Evolutionary conservation across 2,888 invertebrate genomes (phyloP), one percentile per base, ranked within the genome.

Genomic region (Itoplectis maculator): DNA sequence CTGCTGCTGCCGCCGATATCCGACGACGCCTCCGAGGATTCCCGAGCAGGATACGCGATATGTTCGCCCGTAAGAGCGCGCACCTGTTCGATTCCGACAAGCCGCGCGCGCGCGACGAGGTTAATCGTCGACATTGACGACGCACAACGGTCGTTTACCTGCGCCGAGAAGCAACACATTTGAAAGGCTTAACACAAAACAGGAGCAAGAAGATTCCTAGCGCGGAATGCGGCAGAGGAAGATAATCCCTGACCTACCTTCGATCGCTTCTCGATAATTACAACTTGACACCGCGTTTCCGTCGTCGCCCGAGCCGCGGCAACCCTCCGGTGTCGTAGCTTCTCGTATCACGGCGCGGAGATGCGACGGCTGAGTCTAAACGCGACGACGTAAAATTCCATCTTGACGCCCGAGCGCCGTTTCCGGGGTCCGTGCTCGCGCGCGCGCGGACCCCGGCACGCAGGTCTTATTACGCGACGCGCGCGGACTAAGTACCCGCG

Each of bases 131-230:
- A 75, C 56, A 69, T n/a, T 15, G 51, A 23, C n/a, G n/a, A n/a
- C n/a, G n/a, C 65, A 68, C 49, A 54, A 78, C 51, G 80, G 82
- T 82, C 79, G 78, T 80, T 78, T 61, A 85, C 77, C 84, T 80
- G 42, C 49, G 40, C 56, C 0, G 23, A 18, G 20, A 15, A 47
- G 45, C 20, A 23, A 66, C 45, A 29, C 29, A 29, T 29, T 51
- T 8, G 51, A 11, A 8, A 54, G 6, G 5, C 2, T 8, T 6
- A 42, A 42, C 1, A 51, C 13, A 51, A 11, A 51, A 35, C 18
- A 5, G n/a, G 13, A 37, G 20, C 18, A 9, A 18, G 13, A 40
- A 23, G 15, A 47, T 29, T 0, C 9, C 2, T n/a, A n/a, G n/a
- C 29, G 45, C 29, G 59, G 56, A 70, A 56, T 70, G 56, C 29